phyloP scores from a whole-genome alignment of 2,888 invertebrate species.

The Tridacna gigas region DNA sequence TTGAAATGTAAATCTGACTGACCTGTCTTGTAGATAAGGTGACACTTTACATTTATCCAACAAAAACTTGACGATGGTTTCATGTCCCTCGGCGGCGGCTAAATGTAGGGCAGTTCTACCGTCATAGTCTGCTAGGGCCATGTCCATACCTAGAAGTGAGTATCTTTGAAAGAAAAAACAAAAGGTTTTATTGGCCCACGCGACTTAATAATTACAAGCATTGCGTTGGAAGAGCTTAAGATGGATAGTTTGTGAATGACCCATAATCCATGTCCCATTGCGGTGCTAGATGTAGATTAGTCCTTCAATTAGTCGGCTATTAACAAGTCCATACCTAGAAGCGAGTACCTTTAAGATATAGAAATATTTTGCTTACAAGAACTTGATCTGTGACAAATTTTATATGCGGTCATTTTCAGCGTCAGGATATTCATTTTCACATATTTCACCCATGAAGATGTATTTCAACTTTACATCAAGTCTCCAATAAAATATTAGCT shows the following conservation, averaged over 20 bases:
- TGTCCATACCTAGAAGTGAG: slow-evolving; percentile 94
- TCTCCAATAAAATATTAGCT: too few relatives aligned
- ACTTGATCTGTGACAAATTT: too few relatives aligned
- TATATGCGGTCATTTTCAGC: too few relatives aligned
- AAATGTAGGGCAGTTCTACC: slow-evolving; percentile 98
- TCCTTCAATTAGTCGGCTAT: slow-evolving; percentile 86
- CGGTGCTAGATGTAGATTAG: neutral
- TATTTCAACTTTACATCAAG: too few relatives aligned
- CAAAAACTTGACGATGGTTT: slow-evolving; percentile 94
- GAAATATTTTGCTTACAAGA: neutral
- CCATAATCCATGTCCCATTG: too few relatives aligned
- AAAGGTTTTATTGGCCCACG: neutral
- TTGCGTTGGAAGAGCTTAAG: too few relatives aligned
- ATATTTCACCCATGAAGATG: too few relatives aligned
- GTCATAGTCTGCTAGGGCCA: slow-evolving; percentile 97
- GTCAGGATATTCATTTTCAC: too few relatives aligned
- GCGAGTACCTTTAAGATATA: slow-evolving; percentile 80
- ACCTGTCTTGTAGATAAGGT: slow-evolving; percentile 91
- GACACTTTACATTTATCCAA: slow-evolving; percentile 93
- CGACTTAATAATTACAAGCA: too few relatives aligned
- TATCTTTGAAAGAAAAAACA: slow-evolving; percentile 78
- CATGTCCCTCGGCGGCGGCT: slow-evolving; percentile 97
- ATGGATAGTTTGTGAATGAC: too few relatives aligned
- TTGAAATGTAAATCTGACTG: too few relatives aligned
- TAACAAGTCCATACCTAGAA: slow-evolving; percentile 97